Percentiles rank a stretch among this genome's conserved stretches.
These are phyloP conservation scores for Ornithorhynchus anatinus DNA, from an alignment of 2,113 vertebrate species.

Conservation along the genomic window DNA sequence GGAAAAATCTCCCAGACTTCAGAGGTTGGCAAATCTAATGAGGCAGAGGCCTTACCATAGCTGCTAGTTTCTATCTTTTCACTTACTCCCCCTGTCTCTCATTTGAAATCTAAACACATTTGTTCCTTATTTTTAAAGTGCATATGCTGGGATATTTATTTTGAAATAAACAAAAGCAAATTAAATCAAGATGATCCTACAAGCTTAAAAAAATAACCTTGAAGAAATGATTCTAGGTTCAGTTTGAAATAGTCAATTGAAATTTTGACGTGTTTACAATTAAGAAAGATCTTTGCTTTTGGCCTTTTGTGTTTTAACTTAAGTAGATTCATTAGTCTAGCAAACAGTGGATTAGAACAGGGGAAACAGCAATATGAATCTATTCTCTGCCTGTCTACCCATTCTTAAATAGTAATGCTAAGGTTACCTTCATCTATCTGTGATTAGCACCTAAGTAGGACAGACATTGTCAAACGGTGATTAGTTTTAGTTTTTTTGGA, in stretches of 20 bases:
- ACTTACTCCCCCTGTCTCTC: conserved; percentile 21
- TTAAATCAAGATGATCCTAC: conserved; percentile 38
- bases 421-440: no score
- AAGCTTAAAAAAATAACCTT: conserved; percentile 27
- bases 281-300: conserved; percentile 1
- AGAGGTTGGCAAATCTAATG: conserved; percentile 42
- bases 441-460: no score
- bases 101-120: conserved; percentile 65
- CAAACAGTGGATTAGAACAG: not conserved
- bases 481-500: no score
- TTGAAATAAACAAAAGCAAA: conserved; percentile 52
- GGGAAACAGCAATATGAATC: not conserved
- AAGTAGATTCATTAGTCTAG: not conserved
- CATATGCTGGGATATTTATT: conserved; percentile 51
- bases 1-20: conserved; percentile 52
- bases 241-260: conserved; percentile 6
- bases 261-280: conserved; percentile 19
- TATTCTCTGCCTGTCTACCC: no score
- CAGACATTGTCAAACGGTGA: no score
- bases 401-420: no score
- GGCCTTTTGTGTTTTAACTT: not conserved
- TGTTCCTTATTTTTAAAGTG: conserved; percentile 55
- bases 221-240: not conserved
- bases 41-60: conserved; percentile 43
- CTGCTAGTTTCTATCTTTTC: conserved; percentile 43